Base-by-base conservation (phyloP, 2,888 invertebrate genomes). In the Sinodicranocentrus sp. region DNA sequence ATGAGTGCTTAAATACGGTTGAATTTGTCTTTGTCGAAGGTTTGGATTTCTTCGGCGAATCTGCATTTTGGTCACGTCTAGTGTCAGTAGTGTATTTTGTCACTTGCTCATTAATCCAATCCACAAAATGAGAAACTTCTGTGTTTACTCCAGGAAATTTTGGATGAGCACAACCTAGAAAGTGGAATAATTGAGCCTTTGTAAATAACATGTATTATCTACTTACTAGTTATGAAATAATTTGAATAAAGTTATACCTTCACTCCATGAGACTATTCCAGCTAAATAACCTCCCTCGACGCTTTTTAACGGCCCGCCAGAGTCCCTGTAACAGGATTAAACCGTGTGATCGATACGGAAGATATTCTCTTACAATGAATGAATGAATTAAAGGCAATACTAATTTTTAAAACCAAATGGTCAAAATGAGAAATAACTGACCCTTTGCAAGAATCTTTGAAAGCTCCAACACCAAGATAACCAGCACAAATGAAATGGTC, bases 231-330 rank as follows among this genome's bases (percentile, higher is more conserved):
- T 61, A 23, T 1, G n/a, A n/a, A n/a, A n/a, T n/a, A n/a, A n/a
- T 39, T 39, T 39, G 5, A 8, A 39, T 13, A 39, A 13, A 39
- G 5, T 39, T 28, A 19, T 57, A 71, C 57, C 78, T 44, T 54
- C 70, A 70, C 70, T 26, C 78, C 78, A 78, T 0, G 78, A 78
- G 48, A 78, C 70, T 10, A 78, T 61, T 19, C 78, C 78, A 17
- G 78, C 78, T 13, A 78, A 26, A 21, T 78, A 78, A 21, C 70
- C 61, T 3, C 48, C 61, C 19, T 78, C 21, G 3, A 78, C 28
- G 25, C 61, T 61, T 10, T 61, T 61, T 15, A 78, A 15, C 10
- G 78, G 78, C 5, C 78, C 78, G 1, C 78, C 78, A 19, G 61
- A 61, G 25, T 78, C 78, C 6, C 78, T 68, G 39, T 15, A 17